Evolutionary conservation across 2,797 vertebrate species (phyloP), one percentile per base, ranked within the genome.

Genomic region (Luscinia luscinia): DNA sequence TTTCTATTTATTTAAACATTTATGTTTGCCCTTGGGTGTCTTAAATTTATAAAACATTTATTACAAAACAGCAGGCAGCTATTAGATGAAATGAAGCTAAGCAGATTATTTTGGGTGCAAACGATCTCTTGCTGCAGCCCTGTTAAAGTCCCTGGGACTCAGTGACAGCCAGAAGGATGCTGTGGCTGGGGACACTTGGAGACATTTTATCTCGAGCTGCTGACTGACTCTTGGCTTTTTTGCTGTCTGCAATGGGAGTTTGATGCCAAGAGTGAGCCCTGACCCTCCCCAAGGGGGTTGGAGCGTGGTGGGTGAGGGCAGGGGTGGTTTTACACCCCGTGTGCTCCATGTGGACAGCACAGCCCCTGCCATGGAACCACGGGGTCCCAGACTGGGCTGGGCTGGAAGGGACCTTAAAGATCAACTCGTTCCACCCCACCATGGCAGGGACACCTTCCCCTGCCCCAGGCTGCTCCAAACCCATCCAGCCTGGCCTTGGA

Each of bases 1-100:
- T 94, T 89, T 89, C 75, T 94, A 49, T 91, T 94, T 96, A 94
- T 97, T 95, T 92, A 95, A 85, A 91, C 61, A 87, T 95, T 92
- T 81, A 76, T 86, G 67, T 93, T 94, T 93, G 80, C 89, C 85
- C 89, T 91, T 89, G 91, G 79, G 88, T 92, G 36, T 55, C 63
- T 92, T 94, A 94, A 90, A 84, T 89, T 88, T 92, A 94, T 95
- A 89, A 94, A 95, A 76, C 82, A 70, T 94, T 95, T 77, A 78
- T 95, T 94, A 78, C 76, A 81, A 84, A 94, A 15, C 90, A 93
- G 81, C 90, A 95, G 86, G 80, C 80, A 90, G 76, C 85, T 89
- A 79, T 93, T 93, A 94, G 83, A 87, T 49, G 70, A 76, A 93
- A 80, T 84, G 87, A 89, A 89, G 69, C 79, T 30, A 57, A 84